Conservation (phyloP, 2,888 invertebrate genomes). For the Hetaerina titia region DNA sequence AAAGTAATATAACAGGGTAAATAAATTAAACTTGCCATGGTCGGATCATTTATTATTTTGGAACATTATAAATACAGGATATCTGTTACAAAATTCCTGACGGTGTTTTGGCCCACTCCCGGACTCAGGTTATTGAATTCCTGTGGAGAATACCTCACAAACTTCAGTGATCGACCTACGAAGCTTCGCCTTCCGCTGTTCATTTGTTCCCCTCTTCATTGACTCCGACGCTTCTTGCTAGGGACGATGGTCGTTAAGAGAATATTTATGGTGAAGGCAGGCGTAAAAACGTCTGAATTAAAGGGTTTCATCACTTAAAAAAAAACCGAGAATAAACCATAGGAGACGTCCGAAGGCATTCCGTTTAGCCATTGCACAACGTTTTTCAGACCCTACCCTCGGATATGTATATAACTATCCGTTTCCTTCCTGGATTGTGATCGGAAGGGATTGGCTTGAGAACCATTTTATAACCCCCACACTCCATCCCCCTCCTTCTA, state of each 20-base stretch:
- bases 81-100: too few species aligned
- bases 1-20: too few species aligned
- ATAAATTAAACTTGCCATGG: too few species aligned
- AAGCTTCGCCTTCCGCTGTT: background rate
- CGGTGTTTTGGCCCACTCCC: background rate
- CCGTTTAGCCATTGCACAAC: background rate
- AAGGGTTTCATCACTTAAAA: conserved; percentile 2
- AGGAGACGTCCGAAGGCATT: background rate
- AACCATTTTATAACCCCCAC: background rate
- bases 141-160: background rate
- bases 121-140: background rate
- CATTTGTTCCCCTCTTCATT: conserved; percentile 20
- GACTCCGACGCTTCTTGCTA: background rate
- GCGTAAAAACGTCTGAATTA: conserved; percentile 1
- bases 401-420: conserved; percentile 26
- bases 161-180: background rate
- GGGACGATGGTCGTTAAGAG: background rate
- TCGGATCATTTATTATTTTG: too few species aligned
- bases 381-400: background rate
- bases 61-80: too few species aligned
- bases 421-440: conserved; percentile 20
- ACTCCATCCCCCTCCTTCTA: background rate
- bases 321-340: background rate
- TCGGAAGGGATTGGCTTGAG: conserved; percentile 31
- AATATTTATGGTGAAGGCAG: background rate